Evolutionary conservation across 2,113 vertebrate species (phyloP).

Genomic region (human): GRCh38 chr2:34893501-34894000

Average conservation of each 20-base stretch:
- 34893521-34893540: background rate
- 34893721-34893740: background rate
- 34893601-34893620: background rate
- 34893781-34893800: conserved; percentile 10
- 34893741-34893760: background rate
- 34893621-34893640: background rate
- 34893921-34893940: background rate
- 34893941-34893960: background rate
- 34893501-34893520: background rate
- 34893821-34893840: background rate
- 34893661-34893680: background rate
- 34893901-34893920: background rate
- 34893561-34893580: background rate
- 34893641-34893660: background rate
- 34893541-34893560: background rate
- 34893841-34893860: background rate
- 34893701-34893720: background rate
- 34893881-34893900: background rate
- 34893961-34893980: background rate
- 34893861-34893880: background rate
- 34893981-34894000: background rate
- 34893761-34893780: background rate
- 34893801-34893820: background rate
- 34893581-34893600: background rate
- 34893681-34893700: background rate